Conservation (phyloP, 2,113 vertebrate species). For the Hemichromis elongatus region DNA sequence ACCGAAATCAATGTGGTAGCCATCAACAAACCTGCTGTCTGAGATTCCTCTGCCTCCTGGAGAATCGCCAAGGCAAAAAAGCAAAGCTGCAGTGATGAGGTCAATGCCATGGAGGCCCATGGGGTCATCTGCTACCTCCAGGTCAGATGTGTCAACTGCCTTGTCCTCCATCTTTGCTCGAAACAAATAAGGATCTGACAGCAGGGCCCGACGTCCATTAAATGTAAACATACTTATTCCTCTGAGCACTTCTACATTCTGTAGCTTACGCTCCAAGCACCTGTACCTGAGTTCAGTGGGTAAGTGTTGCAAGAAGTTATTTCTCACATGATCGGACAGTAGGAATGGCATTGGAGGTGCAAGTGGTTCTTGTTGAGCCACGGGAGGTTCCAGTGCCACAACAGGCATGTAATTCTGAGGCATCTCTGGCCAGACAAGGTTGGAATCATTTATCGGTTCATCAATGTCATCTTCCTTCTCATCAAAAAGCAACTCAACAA, state of each 20-base stretch:
- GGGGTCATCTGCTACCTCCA: constrained; percentile 92
- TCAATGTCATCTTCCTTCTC: constrained; percentile 62
- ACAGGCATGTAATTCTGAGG: constrained; percentile 72
- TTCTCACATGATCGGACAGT: constrained; percentile 75
- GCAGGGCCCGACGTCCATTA: constrained; percentile 77
- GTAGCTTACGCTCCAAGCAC: constrained; percentile 79
- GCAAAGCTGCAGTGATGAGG: constrained; percentile 92
- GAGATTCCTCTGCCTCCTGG: constrained; percentile 94
- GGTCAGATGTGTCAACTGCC: constrained; percentile 93
- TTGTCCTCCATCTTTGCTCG: constrained; percentile 92
- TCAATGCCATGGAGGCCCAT: constrained; percentile 97
- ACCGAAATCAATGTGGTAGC: constrained; percentile 90
- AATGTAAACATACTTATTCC: constrained; percentile 82
- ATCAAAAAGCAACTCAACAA: constrained; percentile 76
- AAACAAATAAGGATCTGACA: constrained; percentile 82
- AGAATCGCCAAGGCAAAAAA: constrained; percentile 96
- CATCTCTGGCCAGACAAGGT: constrained; percentile 61
- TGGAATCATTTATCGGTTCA: constrained; percentile 75
- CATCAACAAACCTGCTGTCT: constrained; percentile 90
- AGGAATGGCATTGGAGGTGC: constrained; percentile 62
- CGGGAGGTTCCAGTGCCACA: constrained; percentile 67
- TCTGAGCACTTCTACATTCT: constrained; percentile 80
- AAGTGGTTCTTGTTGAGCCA: constrained; percentile 59
- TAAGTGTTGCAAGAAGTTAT: constrained; percentile 76
- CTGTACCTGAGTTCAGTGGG: constrained; percentile 76